phyloP scores from a whole-genome alignment of 2,113 vertebrate species.

The Pogona vitticeps region DNA sequence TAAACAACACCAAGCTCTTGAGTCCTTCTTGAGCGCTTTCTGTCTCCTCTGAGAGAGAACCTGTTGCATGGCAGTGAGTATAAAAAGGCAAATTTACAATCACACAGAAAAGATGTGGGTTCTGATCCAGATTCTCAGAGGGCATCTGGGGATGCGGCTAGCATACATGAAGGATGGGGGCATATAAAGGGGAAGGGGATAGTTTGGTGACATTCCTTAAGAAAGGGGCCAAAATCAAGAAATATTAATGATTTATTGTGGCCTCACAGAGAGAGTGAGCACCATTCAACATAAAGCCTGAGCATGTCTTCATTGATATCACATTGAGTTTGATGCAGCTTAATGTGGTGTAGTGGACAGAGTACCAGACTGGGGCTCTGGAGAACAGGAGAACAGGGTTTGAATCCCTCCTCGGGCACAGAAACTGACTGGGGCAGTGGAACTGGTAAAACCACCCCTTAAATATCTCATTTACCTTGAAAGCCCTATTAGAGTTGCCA shows the following conservation, averaged over 20 bases:
- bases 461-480: no score
- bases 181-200: background rate
- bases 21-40: background rate
- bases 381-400: no score
- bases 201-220: background rate
- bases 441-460: no score
- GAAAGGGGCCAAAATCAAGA: background rate
- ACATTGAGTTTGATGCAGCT: background rate
- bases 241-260: background rate
- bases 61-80: slow-evolving; percentile 50
- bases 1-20: slow-evolving; percentile 60
- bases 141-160: background rate
- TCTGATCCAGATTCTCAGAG: slow-evolving; percentile 20
- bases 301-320: background rate
- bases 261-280: background rate
- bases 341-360: background rate
- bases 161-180: background rate
- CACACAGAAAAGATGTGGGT: background rate
- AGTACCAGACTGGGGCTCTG: no score
- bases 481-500: no score
- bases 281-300: background rate
- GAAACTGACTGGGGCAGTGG: no score
- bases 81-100: slow-evolving; percentile 33
- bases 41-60: slow-evolving; percentile 37
- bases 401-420: no score